Conservation (phyloP, 2,797 vertebrate genomes). For the Rhodeus uyekii region DNA sequence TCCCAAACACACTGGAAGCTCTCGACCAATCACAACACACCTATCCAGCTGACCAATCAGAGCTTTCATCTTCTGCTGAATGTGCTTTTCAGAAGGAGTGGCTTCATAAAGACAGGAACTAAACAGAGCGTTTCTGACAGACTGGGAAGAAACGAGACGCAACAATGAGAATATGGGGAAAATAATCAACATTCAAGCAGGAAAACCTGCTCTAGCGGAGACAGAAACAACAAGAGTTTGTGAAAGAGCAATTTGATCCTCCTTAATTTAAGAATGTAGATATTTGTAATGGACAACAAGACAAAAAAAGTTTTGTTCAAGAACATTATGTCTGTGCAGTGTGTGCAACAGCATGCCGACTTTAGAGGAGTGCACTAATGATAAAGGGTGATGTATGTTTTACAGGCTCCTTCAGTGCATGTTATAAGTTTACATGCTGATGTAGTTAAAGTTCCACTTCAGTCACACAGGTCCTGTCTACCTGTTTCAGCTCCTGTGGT, state of each 20-base stretch:
- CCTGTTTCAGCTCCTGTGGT: constrained; percentile 50
- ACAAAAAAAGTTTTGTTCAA: too few relatives aligned
- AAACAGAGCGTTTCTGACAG: background rate
- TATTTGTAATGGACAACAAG: background rate
- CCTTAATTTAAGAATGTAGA: background rate
- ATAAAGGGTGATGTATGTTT: constrained; percentile 46
- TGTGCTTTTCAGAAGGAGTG: background rate
- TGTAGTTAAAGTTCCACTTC: constrained; percentile 38
- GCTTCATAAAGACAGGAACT: background rate
- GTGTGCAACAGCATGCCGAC: constrained; percentile 32
- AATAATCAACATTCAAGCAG: background rate
- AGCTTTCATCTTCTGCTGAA: too few relatives aligned
- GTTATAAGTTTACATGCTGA: constrained; percentile 43
- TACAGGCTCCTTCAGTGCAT: constrained; percentile 58
- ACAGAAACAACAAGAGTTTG: background rate
- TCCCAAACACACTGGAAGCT: background rate
- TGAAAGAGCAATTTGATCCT: too few relatives aligned
- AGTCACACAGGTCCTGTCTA: constrained; percentile 44
- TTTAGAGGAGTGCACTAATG: constrained; percentile 5
- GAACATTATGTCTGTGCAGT: background rate
- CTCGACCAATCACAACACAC: background rate
- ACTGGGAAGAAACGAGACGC: background rate
- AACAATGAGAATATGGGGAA: background rate
- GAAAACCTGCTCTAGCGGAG: background rate
- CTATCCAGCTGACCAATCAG: background rate